Evolutionary conservation across 2,113 vertebrate genomes (phyloP), one percentile per base, ranked within the genome.

Genomic region (Epinephelus fuscoguttatus): DNA sequence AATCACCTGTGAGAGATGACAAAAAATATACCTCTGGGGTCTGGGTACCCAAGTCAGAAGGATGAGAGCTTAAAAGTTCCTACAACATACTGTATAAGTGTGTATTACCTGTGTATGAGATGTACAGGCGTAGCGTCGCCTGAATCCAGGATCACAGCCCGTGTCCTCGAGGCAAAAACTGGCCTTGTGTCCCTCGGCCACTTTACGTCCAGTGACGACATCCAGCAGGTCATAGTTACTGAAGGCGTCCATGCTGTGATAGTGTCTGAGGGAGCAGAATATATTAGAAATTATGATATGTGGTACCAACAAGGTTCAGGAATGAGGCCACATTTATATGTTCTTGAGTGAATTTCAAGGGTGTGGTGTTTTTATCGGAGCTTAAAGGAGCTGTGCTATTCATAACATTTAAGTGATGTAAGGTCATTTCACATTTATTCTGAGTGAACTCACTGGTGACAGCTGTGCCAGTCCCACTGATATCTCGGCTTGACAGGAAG

Each of bases 151-250:
- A 2, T 96, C 96, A 69, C 96, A 97, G 33, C 90, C 91, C 0
- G 96, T 97, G 85, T 97, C 96, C 89, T 97, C 96, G 73, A 97
- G 89, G 78, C 96, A 97, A 90, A 97, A 97, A 81, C 96, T 97
- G 88, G 96, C 96, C 84, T 97, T 97, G 89, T 97, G 96, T 21
- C 96, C 96, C 61, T 97, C 96, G 0, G 96, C 96, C 30, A 97
- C 95, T 69, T 95, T 96, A 2, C 45, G 89, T 23, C 94, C 93
- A 0, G 91, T 91, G 40, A 50, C 61, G 9, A 86, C 19, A 7
- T 96, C 95, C 85, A 97, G 84, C 42, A 97, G 95, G 85, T 97
- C 96, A 4, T 97, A 97, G 88, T 95, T 91, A 85, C 96, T 97
- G 89, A 97, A 97, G 40, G 96, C 95, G 6, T 97, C 96, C 96